Conservation (phyloP, 1,140 invertebrate genomes). For the Drosophila repletoides region DNA sequence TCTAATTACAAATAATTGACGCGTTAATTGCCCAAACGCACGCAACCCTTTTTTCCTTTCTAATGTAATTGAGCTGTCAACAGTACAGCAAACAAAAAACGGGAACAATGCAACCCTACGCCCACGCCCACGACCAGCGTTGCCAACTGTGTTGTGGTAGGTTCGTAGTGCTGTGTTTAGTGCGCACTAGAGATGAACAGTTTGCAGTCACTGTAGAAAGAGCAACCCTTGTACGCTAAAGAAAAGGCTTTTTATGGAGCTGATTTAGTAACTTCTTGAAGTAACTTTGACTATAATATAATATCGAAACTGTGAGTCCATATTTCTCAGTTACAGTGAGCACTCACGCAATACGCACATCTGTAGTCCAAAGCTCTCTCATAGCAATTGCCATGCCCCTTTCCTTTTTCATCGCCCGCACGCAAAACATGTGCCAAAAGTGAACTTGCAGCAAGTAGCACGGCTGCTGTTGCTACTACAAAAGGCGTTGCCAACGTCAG, state of each 20-base stretch:
- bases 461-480: background rate
- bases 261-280: too few species aligned
- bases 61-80: slow-evolving; percentile 76
- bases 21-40: slow-evolving; percentile 65
- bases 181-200: background rate
- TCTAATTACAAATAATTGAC: slow-evolving; percentile 76
- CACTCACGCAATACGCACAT: too few species aligned
- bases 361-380: too few species aligned
- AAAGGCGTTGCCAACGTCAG: slow-evolving; percentile 9
- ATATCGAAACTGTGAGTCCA: too few species aligned
- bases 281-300: too few species aligned
- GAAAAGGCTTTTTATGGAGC: too few species aligned
- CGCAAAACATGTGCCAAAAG: slow-evolving; percentile 18
- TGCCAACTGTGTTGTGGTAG: slow-evolving; percentile 36
- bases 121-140: slow-evolving; percentile 14
- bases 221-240: too few species aligned
- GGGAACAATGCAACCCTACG: slow-evolving; percentile 1
- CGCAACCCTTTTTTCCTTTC: slow-evolving; percentile 37
- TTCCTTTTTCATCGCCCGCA: background rate
- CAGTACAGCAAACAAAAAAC: slow-evolving; percentile 10
- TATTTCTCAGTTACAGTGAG: too few species aligned
- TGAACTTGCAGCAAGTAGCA: slow-evolving; percentile 24
- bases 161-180: slow-evolving; percentile 5
- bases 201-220: too few species aligned
- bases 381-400: too few species aligned